Base-by-base conservation (phyloP, 2,113 vertebrate species). In the Paratilapia polleni region DNA sequence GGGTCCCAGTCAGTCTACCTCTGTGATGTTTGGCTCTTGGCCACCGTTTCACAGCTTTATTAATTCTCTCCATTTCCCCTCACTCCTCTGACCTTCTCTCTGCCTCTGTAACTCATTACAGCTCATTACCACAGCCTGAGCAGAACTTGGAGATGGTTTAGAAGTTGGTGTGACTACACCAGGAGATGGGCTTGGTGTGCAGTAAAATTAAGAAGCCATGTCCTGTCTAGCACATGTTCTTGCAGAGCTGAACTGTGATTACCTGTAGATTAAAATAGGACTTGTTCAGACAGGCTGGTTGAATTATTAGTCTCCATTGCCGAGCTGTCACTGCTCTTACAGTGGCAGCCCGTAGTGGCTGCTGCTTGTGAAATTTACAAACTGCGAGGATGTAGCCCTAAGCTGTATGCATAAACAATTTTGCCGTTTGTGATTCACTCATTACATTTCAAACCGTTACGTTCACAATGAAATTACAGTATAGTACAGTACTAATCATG, bases 81-180 rank as follows among this genome's bases (percentile, higher is more conserved):
- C 43, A 54, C 41, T 26, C 22, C 2, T 77, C 43, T 41, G 17
- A 49, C 47, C 54, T 81, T 52, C 56, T 77, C 77, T 73, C 68
- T 34, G 28, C 41, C 81, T 75, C 62, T 77, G 38, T 64, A 78
- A 63, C 87, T 91, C 76, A 84, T 87, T 90, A 80, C 77, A 80
- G 83, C 78, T 77, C 62, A 73, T 91, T 89, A 84, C 49, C 64
- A 49, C 47, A 49, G 54, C 64, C 76, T 8, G 68, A 59, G 79
- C 56, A 77, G 63, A 85, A 78, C 56, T 36, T 68, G 78, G 52
- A 75, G 82, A 78, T 47, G 64, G 38, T 77, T 60, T 58, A 49
- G 41, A 36, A 54, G 73, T 75, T 28, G 12, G 75, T 66, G 24
- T 83, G 61, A 89, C 80, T 80, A 43, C 54, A 85, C 14, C 41